These are phyloP conservation scores for Arctocebus calabarensis DNA, from an alignment of 2,797 vertebrate species.

Conservation along the genomic window DNA sequence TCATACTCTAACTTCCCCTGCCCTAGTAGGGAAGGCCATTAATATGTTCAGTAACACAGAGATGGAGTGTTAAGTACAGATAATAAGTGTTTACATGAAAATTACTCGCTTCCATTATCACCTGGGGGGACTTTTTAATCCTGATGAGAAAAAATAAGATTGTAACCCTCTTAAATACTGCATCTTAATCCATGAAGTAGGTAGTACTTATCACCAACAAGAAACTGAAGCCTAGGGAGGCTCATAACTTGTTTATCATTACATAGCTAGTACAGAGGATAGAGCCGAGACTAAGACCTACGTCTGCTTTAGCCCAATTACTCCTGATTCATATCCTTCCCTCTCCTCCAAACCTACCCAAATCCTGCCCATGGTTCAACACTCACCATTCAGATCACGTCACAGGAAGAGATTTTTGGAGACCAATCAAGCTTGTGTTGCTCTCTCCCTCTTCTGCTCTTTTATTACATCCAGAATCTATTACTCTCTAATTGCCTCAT, in stretches of 20 bases:
- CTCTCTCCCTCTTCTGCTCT: background rate
- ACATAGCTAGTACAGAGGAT: background rate
- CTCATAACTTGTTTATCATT: background rate
- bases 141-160: background rate
- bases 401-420: background rate
- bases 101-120: slow-evolving; percentile 29
- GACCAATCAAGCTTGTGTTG: background rate
- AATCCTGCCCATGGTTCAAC: background rate
- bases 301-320: background rate
- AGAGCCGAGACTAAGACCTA: background rate
- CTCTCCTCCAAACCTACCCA: background rate
- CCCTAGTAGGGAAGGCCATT: background rate
- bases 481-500: slow-evolving; percentile 1
- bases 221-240: background rate
- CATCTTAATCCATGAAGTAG: background rate
- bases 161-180: background rate
- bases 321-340: background rate
- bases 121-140: background rate
- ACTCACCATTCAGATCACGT: slow-evolving; percentile 8
- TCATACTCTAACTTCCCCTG: background rate
- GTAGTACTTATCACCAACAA: background rate
- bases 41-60: background rate
- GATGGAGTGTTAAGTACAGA: background rate
- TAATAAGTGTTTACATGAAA: background rate
- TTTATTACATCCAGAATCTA: slow-evolving; percentile 6